Evolutionary conservation across 2,797 vertebrate genomes (phyloP).

Genomic region (Etheostoma nigrum): DNA sequence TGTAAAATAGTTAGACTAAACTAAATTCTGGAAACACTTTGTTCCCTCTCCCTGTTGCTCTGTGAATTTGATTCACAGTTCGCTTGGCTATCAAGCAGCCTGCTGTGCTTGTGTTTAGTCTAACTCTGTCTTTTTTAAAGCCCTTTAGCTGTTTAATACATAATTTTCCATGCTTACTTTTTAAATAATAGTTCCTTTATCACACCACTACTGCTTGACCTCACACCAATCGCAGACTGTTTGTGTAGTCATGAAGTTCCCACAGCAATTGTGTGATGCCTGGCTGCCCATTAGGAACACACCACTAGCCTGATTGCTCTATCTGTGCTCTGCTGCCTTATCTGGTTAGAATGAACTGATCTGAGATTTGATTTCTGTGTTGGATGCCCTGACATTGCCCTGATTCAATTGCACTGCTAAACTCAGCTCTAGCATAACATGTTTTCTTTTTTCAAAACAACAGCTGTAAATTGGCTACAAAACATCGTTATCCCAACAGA

Average conservation of each 20-base stretch:
- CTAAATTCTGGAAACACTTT: constrained; percentile 27
- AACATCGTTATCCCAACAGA: constrained; percentile 34
- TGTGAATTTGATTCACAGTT: constrained; percentile 46
- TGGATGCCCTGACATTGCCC: constrained; percentile 27
- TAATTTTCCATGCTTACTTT: constrained; percentile 68
- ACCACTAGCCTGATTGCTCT: constrained; percentile 22
- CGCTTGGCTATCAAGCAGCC: constrained; percentile 18
- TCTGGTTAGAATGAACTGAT: constrained; percentile 46
- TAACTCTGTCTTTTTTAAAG: constrained; percentile 62
- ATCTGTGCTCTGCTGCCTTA: constrained; percentile 47
- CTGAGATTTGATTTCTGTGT: constrained; percentile 46
- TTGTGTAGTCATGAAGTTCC: constrained; percentile 65
- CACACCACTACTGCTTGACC: constrained; percentile 56
- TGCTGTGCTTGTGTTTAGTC: constrained; percentile 67
- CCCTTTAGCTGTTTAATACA: constrained; percentile 62
- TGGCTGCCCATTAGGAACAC: constrained; percentile 45
- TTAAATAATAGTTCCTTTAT: constrained; percentile 68
- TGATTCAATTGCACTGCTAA: constrained; percentile 33
- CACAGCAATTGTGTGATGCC: constrained; percentile 55
- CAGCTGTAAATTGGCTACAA: constrained; percentile 32
- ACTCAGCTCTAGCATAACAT: constrained; percentile 19
- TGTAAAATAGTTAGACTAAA: constrained; percentile 22
- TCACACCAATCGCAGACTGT: constrained; percentile 55
- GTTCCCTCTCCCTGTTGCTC: constrained; percentile 33
- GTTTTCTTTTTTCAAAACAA: constrained; percentile 8